Conservation (phyloP, 2,888 invertebrate genomes). For the Arrhopalites spinosus region DNA sequence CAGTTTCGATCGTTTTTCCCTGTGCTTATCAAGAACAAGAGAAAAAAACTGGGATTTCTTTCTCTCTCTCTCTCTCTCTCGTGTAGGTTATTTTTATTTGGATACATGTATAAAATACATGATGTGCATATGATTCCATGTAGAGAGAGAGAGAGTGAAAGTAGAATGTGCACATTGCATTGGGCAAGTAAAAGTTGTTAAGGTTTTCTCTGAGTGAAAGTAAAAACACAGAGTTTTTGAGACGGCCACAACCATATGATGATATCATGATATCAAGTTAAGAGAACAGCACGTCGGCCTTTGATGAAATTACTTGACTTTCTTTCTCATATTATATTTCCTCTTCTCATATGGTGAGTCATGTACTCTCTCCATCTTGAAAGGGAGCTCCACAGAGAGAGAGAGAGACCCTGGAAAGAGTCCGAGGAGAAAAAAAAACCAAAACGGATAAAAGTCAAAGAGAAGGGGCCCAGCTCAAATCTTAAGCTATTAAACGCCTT, state of each 20-base stretch:
- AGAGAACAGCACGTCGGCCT: slow-evolving; percentile 30
- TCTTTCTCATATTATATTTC: slow-evolving; percentile 33
- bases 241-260: neutral
- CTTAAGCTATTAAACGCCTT: slow-evolving; percentile 12
- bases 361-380: neutral
- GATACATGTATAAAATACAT: neutral
- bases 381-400: neutral
- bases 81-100: neutral
- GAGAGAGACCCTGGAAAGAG: neutral
- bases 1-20: neutral
- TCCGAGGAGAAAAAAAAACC: neutral
- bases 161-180: neutral
- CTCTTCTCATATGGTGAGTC: neutral
- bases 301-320: slow-evolving; percentile 45
- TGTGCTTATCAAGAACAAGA: neutral
- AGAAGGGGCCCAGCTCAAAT: neutral
- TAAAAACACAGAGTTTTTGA: neutral
- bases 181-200: slow-evolving; percentile 2
- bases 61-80: neutral
- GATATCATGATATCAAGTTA: slow-evolving; percentile 25
- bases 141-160: neutral
- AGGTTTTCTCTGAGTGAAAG: slow-evolving; percentile 6
- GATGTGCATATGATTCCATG: neutral
- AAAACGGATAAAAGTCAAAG: neutral
- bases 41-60: neutral